These are phyloP conservation scores for Noctua comes DNA, from an alignment of 2,888 invertebrate genomes.

Conservation along the genomic window DNA sequence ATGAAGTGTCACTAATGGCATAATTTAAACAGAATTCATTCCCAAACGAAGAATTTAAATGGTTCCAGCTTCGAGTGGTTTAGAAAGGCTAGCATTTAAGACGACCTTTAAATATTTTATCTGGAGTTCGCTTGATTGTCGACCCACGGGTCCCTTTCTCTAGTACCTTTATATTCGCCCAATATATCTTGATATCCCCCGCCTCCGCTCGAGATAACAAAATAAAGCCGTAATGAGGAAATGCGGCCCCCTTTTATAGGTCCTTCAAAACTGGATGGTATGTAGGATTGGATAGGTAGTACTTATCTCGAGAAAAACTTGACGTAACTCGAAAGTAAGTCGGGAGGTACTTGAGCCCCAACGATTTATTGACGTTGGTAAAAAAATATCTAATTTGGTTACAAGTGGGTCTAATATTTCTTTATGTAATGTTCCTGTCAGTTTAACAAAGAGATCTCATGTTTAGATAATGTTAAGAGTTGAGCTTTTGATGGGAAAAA, in stretches of 20 bases:
- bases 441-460: constrained; percentile 63
- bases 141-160: constrained; percentile 83
- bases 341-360: constrained; percentile 75
- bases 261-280: constrained; percentile 80
- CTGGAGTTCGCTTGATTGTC: constrained; percentile 87
- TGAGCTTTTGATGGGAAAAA: constrained; percentile 45
- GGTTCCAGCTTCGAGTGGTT: constrained; percentile 78
- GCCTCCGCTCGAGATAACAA: constrained; percentile 73
- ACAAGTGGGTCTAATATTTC: constrained; percentile 65
- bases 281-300: constrained; percentile 83
- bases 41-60: constrained; percentile 82
- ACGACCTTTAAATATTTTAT: constrained; percentile 89
- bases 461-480: constrained; percentile 55
- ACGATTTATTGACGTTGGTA: constrained; percentile 76
- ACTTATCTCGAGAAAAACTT: constrained; percentile 84
- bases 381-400: constrained; percentile 68
- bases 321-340: constrained; percentile 81
- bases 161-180: constrained; percentile 81
- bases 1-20: constrained; percentile 57
- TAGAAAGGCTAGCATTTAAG: constrained; percentile 77
- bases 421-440: constrained; percentile 62
- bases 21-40: constrained; percentile 68
- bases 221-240: constrained; percentile 74
- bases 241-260: constrained; percentile 77
- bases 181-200: constrained; percentile 77